Evolutionary conservation across 2,113 vertebrate species (phyloP).

Genomic region (Aspidoscelis tigris): DNA sequence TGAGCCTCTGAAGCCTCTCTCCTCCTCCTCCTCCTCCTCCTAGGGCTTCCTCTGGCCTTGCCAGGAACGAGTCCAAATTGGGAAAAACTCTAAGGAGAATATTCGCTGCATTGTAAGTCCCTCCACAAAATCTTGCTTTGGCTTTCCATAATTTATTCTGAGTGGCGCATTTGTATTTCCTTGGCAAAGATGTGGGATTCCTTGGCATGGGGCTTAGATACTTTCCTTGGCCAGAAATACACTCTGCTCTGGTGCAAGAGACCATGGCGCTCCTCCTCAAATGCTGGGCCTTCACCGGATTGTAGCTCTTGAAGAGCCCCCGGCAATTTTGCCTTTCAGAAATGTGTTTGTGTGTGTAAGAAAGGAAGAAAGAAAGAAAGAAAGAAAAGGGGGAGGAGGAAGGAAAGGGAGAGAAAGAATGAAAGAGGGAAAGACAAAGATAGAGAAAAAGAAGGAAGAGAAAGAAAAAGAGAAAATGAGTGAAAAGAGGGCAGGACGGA

Average conservation of each 20-base stretch:
- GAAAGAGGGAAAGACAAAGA: too few relatives aligned
- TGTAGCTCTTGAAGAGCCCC: conserved; percentile 5
- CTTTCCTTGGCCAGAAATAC: not conserved
- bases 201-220: not conserved
- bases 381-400: too few relatives aligned
- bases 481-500: too few relatives aligned
- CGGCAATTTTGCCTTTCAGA: not conserved
- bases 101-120: not conserved
- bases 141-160: conserved; percentile 6
- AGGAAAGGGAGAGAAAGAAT: too few relatives aligned
- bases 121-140: not conserved
- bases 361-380: too few relatives aligned
- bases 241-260: conserved; percentile 5
- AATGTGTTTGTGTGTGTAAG: not conserved
- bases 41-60: not conserved
- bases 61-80: not conserved
- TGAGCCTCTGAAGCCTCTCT: not conserved
- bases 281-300: conserved; percentile 6
- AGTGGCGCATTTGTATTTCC: conserved; percentile 3
- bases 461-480: too few relatives aligned
- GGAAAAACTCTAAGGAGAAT: not conserved
- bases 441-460: too few relatives aligned
- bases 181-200: conserved; percentile 18
- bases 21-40: not conserved
- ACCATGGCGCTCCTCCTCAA: conserved; percentile 1